These are phyloP conservation scores for Xyliphius kryptos DNA, from an alignment of 2,113 vertebrate genomes.

Conservation along the genomic window DNA sequence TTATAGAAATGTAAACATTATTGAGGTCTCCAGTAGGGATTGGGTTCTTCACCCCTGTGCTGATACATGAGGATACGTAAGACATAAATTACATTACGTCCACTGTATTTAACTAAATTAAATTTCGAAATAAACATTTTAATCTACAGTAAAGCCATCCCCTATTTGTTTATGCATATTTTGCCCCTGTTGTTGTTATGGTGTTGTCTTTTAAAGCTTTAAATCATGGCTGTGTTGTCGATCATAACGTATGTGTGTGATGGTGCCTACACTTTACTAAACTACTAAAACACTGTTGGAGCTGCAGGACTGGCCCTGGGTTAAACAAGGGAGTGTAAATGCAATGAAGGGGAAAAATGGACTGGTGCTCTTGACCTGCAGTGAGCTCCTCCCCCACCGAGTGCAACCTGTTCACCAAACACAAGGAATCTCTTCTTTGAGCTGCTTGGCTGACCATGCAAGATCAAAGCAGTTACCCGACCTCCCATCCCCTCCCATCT, in stretches of 20 bases:
- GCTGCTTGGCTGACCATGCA: constrained; percentile 37
- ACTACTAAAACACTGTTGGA: background rate
- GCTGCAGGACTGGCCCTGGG: constrained; percentile 12
- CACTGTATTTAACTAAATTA: background rate
- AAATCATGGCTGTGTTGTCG: too few species aligned
- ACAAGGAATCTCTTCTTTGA: constrained; percentile 31
- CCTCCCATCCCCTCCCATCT: constrained; percentile 21
- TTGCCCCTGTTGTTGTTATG: too few species aligned
- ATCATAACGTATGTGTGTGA: too few species aligned
- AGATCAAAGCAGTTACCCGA: constrained; percentile 40
- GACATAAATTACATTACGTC: background rate
- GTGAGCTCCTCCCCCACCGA: constrained; percentile 16
- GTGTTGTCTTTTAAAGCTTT: too few species aligned
- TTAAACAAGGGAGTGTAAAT: constrained; percentile 20
- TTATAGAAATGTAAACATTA: too few species aligned
- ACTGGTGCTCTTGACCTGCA: constrained; percentile 42
- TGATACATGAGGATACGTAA: background rate
- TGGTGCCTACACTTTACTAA: too few species aligned
- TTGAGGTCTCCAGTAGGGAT: too few species aligned
- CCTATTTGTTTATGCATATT: too few species aligned
- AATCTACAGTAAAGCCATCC: too few species aligned
- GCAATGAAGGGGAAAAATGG: constrained; percentile 37
- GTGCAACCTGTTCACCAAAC: constrained; percentile 23
- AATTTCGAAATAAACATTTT: too few species aligned
- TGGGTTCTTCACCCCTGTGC: too few species aligned